Evolutionary conservation across 2,113 vertebrate genomes (phyloP).

Genomic region (Boleophthalmus pectinirostris): DNA sequence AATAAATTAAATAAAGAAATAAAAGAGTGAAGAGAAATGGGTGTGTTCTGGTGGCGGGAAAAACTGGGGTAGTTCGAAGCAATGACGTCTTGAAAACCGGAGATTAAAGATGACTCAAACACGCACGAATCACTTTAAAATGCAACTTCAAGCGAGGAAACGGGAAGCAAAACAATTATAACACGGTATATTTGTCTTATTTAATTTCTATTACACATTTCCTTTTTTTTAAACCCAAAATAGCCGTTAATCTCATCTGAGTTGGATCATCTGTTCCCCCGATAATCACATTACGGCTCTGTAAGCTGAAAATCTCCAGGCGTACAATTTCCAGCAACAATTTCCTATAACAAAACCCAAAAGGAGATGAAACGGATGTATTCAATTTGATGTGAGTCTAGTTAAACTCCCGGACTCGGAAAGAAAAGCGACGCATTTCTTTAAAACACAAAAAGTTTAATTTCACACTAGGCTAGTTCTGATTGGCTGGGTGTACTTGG

Average conservation of each 20-base stretch:
- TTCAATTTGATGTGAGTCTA: conserved; percentile 21
- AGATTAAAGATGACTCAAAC: no score
- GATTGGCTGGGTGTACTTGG: conserved; percentile 51
- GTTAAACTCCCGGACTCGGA: conserved; percentile 25
- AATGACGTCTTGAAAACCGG: no score
- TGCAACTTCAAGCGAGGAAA: no score
- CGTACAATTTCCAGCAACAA: not conserved
- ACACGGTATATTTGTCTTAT: not conserved
- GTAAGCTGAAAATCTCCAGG: conserved; percentile 16
- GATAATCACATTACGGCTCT: conserved; percentile 34
- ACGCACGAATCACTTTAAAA: no score
- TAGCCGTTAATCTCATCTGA: conserved; percentile 28
- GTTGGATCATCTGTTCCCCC: conserved; percentile 15
- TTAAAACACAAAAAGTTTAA: conserved; percentile 61
- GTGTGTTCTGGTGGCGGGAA: no score
- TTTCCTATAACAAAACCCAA: conserved; percentile 13
- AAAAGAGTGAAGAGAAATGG: no score
- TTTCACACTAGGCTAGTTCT: conserved; percentile 60
- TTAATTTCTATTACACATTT: conserved; percentile 7
- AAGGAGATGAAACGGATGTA: conserved; percentile 22
- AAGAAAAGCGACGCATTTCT: conserved; percentile 31
- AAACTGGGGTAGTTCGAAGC: no score
- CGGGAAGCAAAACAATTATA: no score
- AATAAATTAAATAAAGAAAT: no score
- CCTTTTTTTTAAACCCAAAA: conserved; percentile 20